These are phyloP conservation scores for Megaustenia siamemsis DNA, from an alignment of 2,888 invertebrate genomes.

Conservation along the genomic window DNA sequence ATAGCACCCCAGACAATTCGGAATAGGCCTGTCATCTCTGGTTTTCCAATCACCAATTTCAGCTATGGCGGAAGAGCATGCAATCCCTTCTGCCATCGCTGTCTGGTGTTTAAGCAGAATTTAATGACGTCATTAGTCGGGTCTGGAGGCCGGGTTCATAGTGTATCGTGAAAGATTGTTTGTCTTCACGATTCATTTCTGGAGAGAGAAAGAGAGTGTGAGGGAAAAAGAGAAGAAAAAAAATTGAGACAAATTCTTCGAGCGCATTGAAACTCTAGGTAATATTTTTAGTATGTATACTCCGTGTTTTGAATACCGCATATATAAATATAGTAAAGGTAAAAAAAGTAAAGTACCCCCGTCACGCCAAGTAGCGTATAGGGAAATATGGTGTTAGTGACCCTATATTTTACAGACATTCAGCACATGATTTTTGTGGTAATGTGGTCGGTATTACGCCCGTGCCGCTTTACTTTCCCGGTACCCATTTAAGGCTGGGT, in stretches of 20 bases:
- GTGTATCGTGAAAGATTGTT: slow-evolving; percentile 17
- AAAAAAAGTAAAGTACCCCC: no score
- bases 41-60: slow-evolving; percentile 12
- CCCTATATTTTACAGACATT: no score
- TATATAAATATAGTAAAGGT: no score
- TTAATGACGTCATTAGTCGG: slow-evolving; percentile 28
- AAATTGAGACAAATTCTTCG: background rate
- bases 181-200: slow-evolving; percentile 30
- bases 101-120: slow-evolving; percentile 24
- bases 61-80: background rate
- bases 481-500: no score
- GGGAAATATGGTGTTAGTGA: no score
- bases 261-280: background rate
- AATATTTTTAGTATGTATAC: background rate
- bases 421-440: no score
- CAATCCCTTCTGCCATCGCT: background rate
- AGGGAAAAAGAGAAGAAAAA: no score
- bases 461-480: no score
- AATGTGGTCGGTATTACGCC: no score
- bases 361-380: no score
- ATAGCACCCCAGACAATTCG: background rate
- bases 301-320: background rate
- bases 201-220: background rate
- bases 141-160: slow-evolving; percentile 18
- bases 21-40: background rate